Evolutionary conservation across 2,113 vertebrate genomes (phyloP), one percentile per base, ranked within the genome.

Genomic region (Mesitornis unicolor): DNA sequence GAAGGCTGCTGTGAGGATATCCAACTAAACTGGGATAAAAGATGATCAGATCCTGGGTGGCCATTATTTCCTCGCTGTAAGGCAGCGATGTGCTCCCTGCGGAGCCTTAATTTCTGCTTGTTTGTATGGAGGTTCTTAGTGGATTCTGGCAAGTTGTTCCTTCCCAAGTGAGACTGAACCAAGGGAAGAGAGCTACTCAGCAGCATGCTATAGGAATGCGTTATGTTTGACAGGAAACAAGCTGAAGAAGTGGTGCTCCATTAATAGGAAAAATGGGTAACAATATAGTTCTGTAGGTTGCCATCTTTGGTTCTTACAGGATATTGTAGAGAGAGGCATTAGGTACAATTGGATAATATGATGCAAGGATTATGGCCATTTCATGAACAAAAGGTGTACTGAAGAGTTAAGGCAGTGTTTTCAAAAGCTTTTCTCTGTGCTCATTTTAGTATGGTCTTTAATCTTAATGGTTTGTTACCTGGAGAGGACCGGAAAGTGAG

Each of bases 391-490:
- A 94, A 85, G 45, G 47, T 77, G 38, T 67, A 68, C 80, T 69
- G 40, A 94, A 94, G 63, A 91, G 47, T 80, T 91, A 88, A 96
- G 75, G 19, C 25, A 84, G 45, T 67, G 13, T 77, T 95, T 95
- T 81, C 69, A 69, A 77, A 93, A 82, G 33, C 82, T 45, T 60
- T 70, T 77, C 26, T 88, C 33, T 81, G 42, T 74, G 42, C 76
- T 93, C 38, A 45, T 13, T 67, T 90, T 69, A 67, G 33, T 80
- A 45, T 60, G 11, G 73, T 77, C 83, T 80, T 92, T 74, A 85
- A 65, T 80, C 11, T 38, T 77, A 47, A 59, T 51, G 14, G 16
- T 74, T 84, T 89, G 8, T 63, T 92, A 42, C 70, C 67, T 92
- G 47, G 50, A 56, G 75, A 71, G 16, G 29, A 65, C 17, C 1